Conservation (phyloP, 2,113 vertebrate genomes). For the Corythaixoides concolor region DNA sequence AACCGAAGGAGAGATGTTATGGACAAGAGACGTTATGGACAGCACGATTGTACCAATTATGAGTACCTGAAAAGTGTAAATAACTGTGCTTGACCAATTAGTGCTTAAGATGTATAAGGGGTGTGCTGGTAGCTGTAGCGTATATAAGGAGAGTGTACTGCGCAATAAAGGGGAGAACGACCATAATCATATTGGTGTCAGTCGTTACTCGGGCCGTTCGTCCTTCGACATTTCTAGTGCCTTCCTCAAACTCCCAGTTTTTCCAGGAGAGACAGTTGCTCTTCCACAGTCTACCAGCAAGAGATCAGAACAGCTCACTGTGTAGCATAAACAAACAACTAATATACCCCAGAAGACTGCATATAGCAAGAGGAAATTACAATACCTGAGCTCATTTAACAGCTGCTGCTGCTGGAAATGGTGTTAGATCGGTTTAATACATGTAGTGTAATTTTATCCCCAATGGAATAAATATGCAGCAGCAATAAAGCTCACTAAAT, state of each 20-base stretch:
- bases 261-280: not conserved
- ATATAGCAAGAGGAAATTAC: not conserved
- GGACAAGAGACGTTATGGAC: no score
- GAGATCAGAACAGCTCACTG: not conserved
- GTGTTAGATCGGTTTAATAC: not conserved
- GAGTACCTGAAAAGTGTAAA: no score
- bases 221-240: no score
- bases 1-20: no score
- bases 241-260: not conserved
- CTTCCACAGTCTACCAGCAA: not conserved
- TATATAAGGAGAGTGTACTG: no score
- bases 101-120: no score
- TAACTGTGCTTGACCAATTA: no score
- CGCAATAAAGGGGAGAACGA: no score
- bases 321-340: not conserved
- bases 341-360: not conserved
- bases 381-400: not conserved
- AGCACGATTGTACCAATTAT: no score
- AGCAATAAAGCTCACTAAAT: not conserved
- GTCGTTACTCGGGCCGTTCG: no score
- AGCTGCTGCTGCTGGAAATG: not conserved
- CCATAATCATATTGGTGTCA: no score
- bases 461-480: not conserved
- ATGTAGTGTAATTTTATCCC: not conserved
- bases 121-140: no score